Conservation (phyloP, 2,888 invertebrate species). For the Drosophila atroscutellata region DNA sequence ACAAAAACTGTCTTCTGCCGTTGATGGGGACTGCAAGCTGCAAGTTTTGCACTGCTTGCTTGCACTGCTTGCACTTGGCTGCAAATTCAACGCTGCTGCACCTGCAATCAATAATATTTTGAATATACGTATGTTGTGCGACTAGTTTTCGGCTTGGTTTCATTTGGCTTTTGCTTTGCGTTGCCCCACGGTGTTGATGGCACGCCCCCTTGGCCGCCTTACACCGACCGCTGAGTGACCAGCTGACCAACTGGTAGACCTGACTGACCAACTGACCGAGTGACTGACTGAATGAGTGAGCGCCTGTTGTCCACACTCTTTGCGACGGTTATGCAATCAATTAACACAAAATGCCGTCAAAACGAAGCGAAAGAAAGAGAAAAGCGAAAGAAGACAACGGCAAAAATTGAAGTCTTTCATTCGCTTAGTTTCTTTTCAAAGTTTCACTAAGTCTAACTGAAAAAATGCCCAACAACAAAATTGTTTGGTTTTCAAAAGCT, state of each 20-base stretch:
- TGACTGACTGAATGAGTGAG: slow-evolving; percentile 29
- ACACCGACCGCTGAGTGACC: slow-evolving; percentile 14
- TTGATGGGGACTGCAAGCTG: background rate
- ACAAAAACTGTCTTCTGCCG: background rate
- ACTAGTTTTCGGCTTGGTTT: slow-evolving; percentile 58
- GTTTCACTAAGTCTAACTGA: slow-evolving; percentile 55
- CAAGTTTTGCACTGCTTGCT: slow-evolving; percentile 1
- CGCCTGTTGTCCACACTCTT: slow-evolving; percentile 47
- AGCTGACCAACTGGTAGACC: slow-evolving; percentile 1
- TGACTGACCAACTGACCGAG: slow-evolving; percentile 3
- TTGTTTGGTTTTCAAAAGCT: background rate
- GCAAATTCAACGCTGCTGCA: slow-evolving; percentile 25
- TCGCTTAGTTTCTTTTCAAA: slow-evolving; percentile 36
- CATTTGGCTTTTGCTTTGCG: slow-evolving; percentile 15
- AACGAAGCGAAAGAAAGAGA: slow-evolving; percentile 31
- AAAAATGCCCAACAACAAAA: background rate
- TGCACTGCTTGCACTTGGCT: slow-evolving; percentile 4
- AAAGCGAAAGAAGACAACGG: slow-evolving; percentile 28
- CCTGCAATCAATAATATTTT: slow-evolving; percentile 38
- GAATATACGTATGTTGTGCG: slow-evolving; percentile 65
- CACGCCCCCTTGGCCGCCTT: slow-evolving; percentile 34
- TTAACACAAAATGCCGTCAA: slow-evolving; percentile 69
- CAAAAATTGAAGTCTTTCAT: slow-evolving; percentile 13
- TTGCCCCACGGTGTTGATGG: slow-evolving; percentile 40
- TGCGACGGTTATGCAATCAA: slow-evolving; percentile 73